Percentiles rank a stretch among this genome's conserved stretches.
Evolutionary conservation across 30 jellyfish, hydroid and myxozoan genomes (phyloP).

Genomic region (Catostylus mosaicus): DNA sequence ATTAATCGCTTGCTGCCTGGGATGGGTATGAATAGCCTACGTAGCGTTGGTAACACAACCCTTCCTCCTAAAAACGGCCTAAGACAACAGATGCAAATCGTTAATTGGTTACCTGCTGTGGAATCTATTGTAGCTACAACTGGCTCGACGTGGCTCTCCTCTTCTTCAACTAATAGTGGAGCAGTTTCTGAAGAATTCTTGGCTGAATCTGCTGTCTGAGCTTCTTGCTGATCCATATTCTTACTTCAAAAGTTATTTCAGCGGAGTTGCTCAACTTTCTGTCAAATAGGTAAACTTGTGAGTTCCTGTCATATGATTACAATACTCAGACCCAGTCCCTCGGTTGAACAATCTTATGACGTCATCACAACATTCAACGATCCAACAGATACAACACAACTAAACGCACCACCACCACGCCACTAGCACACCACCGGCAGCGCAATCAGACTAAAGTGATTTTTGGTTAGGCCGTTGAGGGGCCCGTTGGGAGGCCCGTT

Average conservation of each 20-base stretch:
- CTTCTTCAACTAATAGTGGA: slow-evolving; percentile 8
- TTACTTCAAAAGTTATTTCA: neutral
- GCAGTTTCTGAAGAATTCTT: slow-evolving; percentile 15
- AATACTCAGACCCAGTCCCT: slow-evolving; percentile 31
- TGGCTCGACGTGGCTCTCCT: slow-evolving; percentile 3
- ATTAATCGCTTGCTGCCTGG: too few relatives aligned
- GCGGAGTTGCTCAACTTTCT: neutral
- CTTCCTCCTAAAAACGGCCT: neutral
- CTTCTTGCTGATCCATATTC: slow-evolving; percentile 4
- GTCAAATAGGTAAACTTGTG: neutral
- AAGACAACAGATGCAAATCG: neutral
- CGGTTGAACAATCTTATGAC: neutral
- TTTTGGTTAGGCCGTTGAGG: too few relatives aligned
- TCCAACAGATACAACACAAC: too few relatives aligned
- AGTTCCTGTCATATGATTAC: slow-evolving; percentile 26
- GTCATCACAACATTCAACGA: too few relatives aligned
- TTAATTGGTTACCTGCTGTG: slow-evolving; percentile 23
- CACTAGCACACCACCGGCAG: too few relatives aligned
- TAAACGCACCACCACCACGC: too few relatives aligned
- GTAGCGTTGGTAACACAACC: too few relatives aligned
- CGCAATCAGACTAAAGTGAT: too few relatives aligned
- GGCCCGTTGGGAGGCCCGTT: too few relatives aligned
- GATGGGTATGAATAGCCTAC: too few relatives aligned
- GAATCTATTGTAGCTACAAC: neutral
- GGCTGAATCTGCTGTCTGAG: neutral